Conservation (phyloP, 2,888 invertebrate species). For the Lasioglossum villosulum region DNA sequence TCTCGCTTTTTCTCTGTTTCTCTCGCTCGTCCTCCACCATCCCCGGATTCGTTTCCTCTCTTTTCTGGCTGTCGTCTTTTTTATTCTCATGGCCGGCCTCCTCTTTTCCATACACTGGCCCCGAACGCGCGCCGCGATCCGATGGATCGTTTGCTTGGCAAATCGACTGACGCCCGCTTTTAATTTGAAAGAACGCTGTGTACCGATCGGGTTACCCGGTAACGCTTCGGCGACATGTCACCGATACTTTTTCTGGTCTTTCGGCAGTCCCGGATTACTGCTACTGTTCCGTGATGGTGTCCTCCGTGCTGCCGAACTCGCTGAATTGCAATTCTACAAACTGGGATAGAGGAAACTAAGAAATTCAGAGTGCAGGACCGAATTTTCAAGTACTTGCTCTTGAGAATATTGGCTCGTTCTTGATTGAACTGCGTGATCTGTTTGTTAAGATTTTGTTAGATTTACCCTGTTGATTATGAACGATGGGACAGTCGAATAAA, state of each 20-base stretch:
- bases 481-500: not conserved
- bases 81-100: conserved; percentile 40
- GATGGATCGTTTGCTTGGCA: conserved; percentile 29
- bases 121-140: conserved; percentile 1
- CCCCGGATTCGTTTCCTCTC: conserved; percentile 16
- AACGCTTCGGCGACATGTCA: not conserved
- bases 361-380: not conserved
- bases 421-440: not conserved
- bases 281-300: not conserved
- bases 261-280: not conserved
- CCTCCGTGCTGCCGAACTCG: not conserved
- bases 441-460: not conserved
- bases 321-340: not conserved
- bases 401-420: not conserved
- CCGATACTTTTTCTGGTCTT: not conserved
- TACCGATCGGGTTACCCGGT: conserved; percentile 5
- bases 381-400: not conserved
- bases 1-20: not conserved
- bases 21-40: not conserved
- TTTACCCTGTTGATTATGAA: not conserved
- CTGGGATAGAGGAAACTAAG: not conserved
- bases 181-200: conserved; percentile 25
- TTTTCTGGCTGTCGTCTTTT: conserved; percentile 42
- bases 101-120: conserved; percentile 33
- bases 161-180: conserved; percentile 37